Percentiles rank a stretch among this genome's conserved stretches.
phyloP scores from a whole-genome alignment of 2,113 vertebrate species.

The Sphyrna mokarran region DNA sequence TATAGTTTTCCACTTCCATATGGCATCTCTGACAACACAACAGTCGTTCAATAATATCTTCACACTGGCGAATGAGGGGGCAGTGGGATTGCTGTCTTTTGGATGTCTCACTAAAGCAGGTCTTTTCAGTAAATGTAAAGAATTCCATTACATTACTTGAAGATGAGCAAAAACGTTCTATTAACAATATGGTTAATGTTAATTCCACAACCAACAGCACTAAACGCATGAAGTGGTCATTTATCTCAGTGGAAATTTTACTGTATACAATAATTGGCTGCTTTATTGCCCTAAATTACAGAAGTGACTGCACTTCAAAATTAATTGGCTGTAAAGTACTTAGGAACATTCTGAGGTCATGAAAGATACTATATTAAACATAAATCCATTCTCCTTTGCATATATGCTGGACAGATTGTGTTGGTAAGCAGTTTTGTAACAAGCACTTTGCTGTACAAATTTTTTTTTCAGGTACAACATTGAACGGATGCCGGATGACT shows the following conservation, averaged over 20 bases:
- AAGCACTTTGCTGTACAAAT: not conserved
- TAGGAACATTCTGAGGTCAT: not conserved
- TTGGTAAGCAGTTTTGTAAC: not conserved
- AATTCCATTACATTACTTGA: not conserved
- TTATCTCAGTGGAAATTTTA: not conserved
- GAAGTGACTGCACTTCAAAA: not conserved
- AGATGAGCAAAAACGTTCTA: not conserved
- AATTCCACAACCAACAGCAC: not conserved
- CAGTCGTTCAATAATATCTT: not conserved
- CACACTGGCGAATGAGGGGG: not conserved
- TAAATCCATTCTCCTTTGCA: not conserved
- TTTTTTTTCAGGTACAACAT: slow-evolving; percentile 79
- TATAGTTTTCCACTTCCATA: not conserved
- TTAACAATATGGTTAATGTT: not conserved
- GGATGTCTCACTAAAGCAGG: not conserved
- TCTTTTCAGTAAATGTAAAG: not conserved
- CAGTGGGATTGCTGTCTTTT: not conserved
- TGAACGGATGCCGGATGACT: slow-evolving; percentile 96
- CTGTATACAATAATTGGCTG: not conserved
- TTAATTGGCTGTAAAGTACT: not conserved
- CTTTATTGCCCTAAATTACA: not conserved
- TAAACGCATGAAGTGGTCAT: not conserved
- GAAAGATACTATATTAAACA: not conserved
- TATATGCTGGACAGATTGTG: not conserved
- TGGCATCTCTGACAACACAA: not conserved